Evolutionary conservation across 1,140 invertebrate species (phyloP), one percentile per base, ranked within the genome.

Genomic region (Brachionus plicatilis): DNA sequence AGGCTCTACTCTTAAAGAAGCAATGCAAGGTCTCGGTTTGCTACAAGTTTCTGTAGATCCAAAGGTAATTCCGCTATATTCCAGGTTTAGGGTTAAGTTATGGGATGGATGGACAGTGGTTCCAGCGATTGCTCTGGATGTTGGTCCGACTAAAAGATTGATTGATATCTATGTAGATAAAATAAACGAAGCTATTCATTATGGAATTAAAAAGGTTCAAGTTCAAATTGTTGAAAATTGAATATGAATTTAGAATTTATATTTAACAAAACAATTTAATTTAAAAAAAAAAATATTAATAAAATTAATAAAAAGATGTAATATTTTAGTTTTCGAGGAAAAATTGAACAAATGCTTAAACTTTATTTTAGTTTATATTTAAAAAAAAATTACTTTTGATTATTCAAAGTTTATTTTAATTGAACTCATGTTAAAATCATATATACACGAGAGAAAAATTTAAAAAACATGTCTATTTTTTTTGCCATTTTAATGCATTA

Each of bases 151-250:
- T n/a, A 27, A 66, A n/a, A 33, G 17, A 37, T 33, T 70, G 27
- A 37, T 70, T 33, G 66, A 70, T 37, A 70, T 70, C 37, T 70
- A 37, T 11, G 66, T 70, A 2, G 66, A 70, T 37, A 70, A 41
- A 37, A 37, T 70, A 6, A 70, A 6, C 12, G 66, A 70, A 70
- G 66, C 66, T 8, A 70, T 70, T 17, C 41, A 70, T 37, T 70
- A 70, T 37, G 66, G 66, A 70, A 70, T 70, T 37, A 70, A 37
- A 70, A 70, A 1, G 7, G 66, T 70, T 7, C 27, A 37, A 37
- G 33, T 70, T 70, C 66, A 70, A 70, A 70, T 70, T n/a, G 33
- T 70, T 37, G 66, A 70, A 68, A 68, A 68, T 27, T 68, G 29
- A 29, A 33, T 27, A 60, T 11, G 11, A 45, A 6, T 29, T 24